Evolutionary conservation across 2,888 invertebrate species (phyloP), one percentile per base, ranked within the genome.

Genomic region (Ceraclea dissimilis): DNA sequence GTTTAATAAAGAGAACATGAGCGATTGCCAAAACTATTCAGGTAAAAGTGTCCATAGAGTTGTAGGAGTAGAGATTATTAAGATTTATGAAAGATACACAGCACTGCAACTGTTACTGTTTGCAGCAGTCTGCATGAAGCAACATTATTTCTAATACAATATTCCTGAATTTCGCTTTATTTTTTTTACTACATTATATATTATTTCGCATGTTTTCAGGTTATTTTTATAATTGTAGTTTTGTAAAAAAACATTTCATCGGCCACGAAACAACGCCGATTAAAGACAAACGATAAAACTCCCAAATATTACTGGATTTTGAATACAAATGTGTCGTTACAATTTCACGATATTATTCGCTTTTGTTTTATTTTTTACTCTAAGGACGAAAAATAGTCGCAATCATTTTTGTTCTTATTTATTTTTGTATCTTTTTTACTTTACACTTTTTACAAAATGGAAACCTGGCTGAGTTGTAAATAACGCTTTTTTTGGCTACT

Each of bases 81-180:
- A 13, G 10, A 26, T 26, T 6, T 10, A 26, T 26, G n/a, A n/a
- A 39, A 16, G 2, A 13, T 13, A 39, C 10, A 51, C 52, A 43
- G 58, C 63, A 61, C 63, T 63, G 63, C 65, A 65, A 64, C 66
- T 65, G 63, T 63, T 61, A 63, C 63, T 62, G 61, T 63, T 54
- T 63, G 61, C 63, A 64, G 63, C 62, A 63, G 63, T 65, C 13
- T 39, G 39, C 39, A 39, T 39, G 39, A 64, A 62, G 64, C 63
- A 66, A 17, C n/a, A n/a, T n/a, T n/a, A n/a, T n/a, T n/a, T n/a
- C n/a, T 20, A 19, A 48, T 4, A 16, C 13, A 16, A 39, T 5
- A 39, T 13, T 39, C 39, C 39, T 39, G 16, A 39, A 20, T 16
- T 8, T 39, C 13, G 39, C 39, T 39, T n/a, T 39, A 39, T 16